phyloP scores from a whole-genome alignment of 2,113 vertebrate species.

The Menidia beryllina region DNA sequence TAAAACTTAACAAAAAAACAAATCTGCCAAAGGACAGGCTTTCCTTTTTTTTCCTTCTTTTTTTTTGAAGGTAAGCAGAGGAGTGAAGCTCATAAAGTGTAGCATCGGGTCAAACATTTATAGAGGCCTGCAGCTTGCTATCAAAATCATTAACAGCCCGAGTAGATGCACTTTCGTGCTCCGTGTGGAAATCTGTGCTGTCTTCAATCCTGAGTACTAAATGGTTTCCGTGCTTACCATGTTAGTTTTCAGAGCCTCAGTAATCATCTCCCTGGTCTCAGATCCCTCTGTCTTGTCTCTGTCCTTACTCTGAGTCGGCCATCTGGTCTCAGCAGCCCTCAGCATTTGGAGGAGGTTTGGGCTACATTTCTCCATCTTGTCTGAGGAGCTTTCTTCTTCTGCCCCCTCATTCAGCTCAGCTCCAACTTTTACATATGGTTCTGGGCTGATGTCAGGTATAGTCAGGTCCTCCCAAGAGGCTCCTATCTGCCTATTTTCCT shows the following conservation, averaged over 20 bases:
- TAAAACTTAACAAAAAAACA: too few relatives aligned
- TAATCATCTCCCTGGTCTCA: constrained; percentile 4
- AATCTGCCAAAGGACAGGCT: too few relatives aligned
- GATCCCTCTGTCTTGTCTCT: constrained; percentile 16
- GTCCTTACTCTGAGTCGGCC: constrained; percentile 11
- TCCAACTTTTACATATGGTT: constrained; percentile 2
- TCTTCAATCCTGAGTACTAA: neutral
- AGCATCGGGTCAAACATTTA: constrained; percentile 61
- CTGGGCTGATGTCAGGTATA: neutral
- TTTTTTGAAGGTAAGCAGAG: too few relatives aligned
- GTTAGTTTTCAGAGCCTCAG: constrained; percentile 61
- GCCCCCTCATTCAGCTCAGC: constrained; percentile 4
- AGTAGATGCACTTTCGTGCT: constrained; percentile 50
- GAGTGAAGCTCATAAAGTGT: too few relatives aligned
- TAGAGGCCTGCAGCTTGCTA: neutral
- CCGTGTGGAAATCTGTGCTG: neutral
- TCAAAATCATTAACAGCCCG: constrained; percentile 57
- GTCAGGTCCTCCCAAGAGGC: constrained; percentile 14
- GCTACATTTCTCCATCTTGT: constrained; percentile 24
- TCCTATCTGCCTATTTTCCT: constrained; percentile 28
- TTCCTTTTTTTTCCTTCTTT: too few relatives aligned
- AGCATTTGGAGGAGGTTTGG: constrained; percentile 74
- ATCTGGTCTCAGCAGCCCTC: constrained; percentile 62
- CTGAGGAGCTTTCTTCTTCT: constrained; percentile 3
- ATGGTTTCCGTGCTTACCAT: constrained; percentile 65